Evolutionary conservation across 2,113 vertebrate species (phyloP), one percentile per base, ranked within the genome.

Genomic region (Coptodon bakossiorum): DNA sequence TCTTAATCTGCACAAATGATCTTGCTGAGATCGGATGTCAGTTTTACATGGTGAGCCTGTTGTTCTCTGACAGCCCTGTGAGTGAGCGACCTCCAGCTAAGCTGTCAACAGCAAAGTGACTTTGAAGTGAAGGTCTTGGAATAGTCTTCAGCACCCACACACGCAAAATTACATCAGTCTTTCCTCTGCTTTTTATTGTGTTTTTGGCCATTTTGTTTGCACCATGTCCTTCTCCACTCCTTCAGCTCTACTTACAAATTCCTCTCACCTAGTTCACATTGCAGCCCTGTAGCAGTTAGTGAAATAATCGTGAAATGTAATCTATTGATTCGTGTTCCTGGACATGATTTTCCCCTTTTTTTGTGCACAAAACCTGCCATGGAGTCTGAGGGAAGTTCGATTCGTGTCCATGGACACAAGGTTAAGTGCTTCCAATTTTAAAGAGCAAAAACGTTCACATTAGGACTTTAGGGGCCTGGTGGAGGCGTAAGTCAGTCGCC

Each of bases 1-100:
- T 89, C 87, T 86, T 92, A 92, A 89, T 92, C 91, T 90, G 79
- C 89, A 84, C 89, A 90, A 84, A 91, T 86, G 83, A 91, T 95
- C 87, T 93, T 79, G 82, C 87, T 87, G 85, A 89, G 87, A 94
- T 93, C 86, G 90, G 88, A 90, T 88, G 83, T 86, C 80, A 80
- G 24, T 87, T 87, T 53, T 84, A 91, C 86, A 88, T 38, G 83
- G 6, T 45, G 79, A 71, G 56, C 43, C 78, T 82, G 89, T 87
- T 87, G 80, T 85, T 88, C 86, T 83, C 83, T 82, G 90, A 89
- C 88, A 91, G 85, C 52, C 68, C 22, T 89, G 85, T 78, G 85
- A 86, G 82, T 50, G 89, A 91, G 84, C 90, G 87, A 91, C 85
- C 86, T 90, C 73, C 85, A 92, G 90, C 83, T 82, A 91, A 90